These are phyloP conservation scores for Equus przewalskii DNA, from an alignment of 2,113 vertebrate genomes.

Conservation along the genomic window DNA sequence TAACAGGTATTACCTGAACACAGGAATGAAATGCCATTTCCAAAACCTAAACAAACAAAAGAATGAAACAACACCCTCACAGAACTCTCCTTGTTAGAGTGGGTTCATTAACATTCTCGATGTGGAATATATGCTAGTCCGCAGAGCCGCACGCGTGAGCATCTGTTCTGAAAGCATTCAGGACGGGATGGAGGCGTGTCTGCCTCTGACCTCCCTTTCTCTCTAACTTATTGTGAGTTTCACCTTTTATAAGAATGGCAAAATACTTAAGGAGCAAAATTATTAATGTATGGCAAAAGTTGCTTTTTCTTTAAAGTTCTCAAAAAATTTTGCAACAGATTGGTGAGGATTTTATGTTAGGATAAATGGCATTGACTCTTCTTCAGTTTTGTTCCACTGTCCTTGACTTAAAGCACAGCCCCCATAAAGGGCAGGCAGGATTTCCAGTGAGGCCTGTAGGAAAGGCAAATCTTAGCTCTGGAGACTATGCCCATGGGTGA, in stretches of 20 bases:
- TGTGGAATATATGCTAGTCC: background rate
- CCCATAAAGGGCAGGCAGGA: background rate
- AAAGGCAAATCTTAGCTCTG: background rate
- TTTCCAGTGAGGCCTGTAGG: background rate
- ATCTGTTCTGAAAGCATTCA: background rate
- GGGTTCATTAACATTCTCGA: background rate
- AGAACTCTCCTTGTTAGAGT: background rate
- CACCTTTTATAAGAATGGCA: constrained; percentile 39
- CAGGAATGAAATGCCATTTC: constrained; percentile 21
- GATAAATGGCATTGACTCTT: background rate
- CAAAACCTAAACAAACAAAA: constrained; percentile 35
- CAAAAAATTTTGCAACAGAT: background rate
- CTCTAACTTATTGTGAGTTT: constrained; percentile 21
- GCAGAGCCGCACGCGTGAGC: background rate
- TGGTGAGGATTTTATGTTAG: background rate
- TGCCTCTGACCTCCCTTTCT: constrained; percentile 11
- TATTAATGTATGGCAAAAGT: background rate
- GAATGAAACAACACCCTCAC: background rate
- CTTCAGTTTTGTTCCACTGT: background rate
- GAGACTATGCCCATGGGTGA: background rate
- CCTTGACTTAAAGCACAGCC: background rate
- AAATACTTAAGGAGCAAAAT: constrained; percentile 33
- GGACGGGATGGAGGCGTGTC: background rate
- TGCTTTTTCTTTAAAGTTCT: constrained; percentile 51
- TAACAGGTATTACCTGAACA: background rate